Base-by-base conservation (phyloP, 2,797 vertebrate species). In the Graptemys geographica region DNA sequence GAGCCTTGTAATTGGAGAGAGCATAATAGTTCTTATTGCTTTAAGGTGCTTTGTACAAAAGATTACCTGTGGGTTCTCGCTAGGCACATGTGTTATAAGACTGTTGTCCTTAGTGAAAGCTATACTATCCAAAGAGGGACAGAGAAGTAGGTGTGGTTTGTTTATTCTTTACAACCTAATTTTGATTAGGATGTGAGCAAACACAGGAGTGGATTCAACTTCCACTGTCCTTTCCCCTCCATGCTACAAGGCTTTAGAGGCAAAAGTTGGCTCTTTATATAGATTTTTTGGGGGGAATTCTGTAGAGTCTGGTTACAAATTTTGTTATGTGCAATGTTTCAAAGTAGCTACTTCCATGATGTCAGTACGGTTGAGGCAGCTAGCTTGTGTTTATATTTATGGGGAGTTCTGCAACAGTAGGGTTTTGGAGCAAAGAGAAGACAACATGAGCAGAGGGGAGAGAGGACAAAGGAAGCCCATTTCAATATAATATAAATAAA, bases 61-160 rank as follows among this genome's bases (percentile, higher is more conserved):
- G 41, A 55, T 90, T 88, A 96, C 90, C 91, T 95, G 90, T 95
- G 94, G 90, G 57, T 95, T 97, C 92, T 94, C 91, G 79, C 27
- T 92, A 94, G 88, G 81, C 84, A 90, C 95, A 90, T 90, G 87
- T 91, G 89, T 96, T 89, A 93, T 93, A 96, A 96, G 90, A 96
- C 85, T 93, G 88, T 93, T 94, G 79, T 93, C 95, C 87, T 89
- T 96, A 96, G 88, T 93, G 93, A 95, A 96, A 96, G 88, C 84
- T 81, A 81, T 93, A 85, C 69, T 52, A 8, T 8, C 53, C 9
- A 53, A 37, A 83, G 90, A 27, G 74, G n/a, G 78, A 87, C 21
- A 81, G 86, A 81, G 57, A 86, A 74, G n/a, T 25, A 44, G 47
- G 55, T 76, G 62, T 74, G 81, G 44, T 80, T 52, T 83, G 91